Evolutionary conservation across 2,113 vertebrate species (phyloP).

Genomic region (Ceratotherium simum): DNA sequence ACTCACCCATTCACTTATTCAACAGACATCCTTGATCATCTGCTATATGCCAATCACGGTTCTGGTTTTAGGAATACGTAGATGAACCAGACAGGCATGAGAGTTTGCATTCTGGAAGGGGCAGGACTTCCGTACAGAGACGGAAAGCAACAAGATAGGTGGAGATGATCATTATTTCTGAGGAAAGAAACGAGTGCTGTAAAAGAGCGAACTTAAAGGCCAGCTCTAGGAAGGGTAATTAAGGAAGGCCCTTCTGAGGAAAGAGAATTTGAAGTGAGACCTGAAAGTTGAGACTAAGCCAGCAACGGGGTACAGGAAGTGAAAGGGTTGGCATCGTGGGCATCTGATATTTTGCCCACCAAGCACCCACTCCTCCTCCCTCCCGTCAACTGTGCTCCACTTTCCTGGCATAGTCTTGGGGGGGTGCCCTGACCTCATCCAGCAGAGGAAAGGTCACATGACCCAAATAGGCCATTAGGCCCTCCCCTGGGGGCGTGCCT

Average conservation of each 20-base stretch:
- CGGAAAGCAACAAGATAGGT: background rate
- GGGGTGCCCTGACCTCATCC: background rate
- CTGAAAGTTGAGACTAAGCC: background rate
- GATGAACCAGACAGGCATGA: rapidly evolving
- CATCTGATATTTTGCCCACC: background rate
- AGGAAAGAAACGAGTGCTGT: background rate
- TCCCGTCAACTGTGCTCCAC: background rate
- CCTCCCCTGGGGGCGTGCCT: background rate
- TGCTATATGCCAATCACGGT: rapidly evolving
- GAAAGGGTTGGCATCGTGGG: rapidly evolving
- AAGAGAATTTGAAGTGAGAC: background rate
- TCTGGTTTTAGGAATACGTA: rapidly evolving
- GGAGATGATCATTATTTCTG: background rate
- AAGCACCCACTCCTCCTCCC: background rate
- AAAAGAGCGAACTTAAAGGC: background rate
- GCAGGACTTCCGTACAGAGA: background rate
- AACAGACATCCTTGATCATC: no score
- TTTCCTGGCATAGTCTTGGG: background rate
- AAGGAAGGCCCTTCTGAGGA: background rate
- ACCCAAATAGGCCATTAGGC: no score
- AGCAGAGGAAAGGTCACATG: background rate
- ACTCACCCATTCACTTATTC: rapidly evolving
- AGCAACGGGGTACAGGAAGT: background rate
- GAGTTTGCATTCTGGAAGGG: rapidly evolving
- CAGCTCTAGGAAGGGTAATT: rapidly evolving